Evolutionary conservation across 2,113 vertebrate genomes (phyloP), one percentile per base, ranked within the genome.

Genomic region (Channa maculata): DNA sequence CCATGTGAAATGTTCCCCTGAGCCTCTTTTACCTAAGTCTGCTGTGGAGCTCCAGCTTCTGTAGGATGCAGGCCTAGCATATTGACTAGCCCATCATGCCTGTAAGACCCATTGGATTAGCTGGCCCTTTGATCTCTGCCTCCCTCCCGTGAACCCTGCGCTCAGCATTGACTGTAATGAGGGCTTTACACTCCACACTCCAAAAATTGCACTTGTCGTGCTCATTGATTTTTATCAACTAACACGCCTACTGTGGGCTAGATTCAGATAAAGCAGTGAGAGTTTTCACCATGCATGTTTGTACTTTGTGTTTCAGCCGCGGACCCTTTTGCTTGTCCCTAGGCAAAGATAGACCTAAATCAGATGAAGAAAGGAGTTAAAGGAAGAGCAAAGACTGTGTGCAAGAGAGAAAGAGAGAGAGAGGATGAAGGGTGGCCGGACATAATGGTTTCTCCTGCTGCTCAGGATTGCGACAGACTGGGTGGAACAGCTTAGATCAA

Each of bases 91-190:
- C 85, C 90, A 92, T 92, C 88, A 90, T 89, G 86, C 86, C 87
- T 82, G 84, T 86, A 87, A 93, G 61, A 93, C 88, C 89, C 85
- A 83, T 72, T 91, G 89, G 91, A 91, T 92, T 90, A 93, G 83
- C 75, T 44, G 80, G 84, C 79, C 88, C 79, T 88, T 86, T 88
- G 81, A 87, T 84, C 86, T 88, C 71, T 66, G 70, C 85, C 82
- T 90, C 84, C 79, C 75, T 75, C 66, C 24, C 33, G 44, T 39
- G 79, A 88, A 87, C 83, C 70, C 77, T 82, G 81, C 68, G 84
- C 83, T 89, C 82, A 89, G 81, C 83, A 89, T 65, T 62, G 65
- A 80, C 84, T 74, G 62, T 90, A 91, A 93, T 91, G 84, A 92
- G 86, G 85, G 74, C 76, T 89, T 86, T 83, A 74, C 39, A 41